Evolutionary conservation across 1,140 invertebrate genomes (phyloP), one percentile per base, ranked within the genome.

Genomic region (Xylocopa sonorina): DNA sequence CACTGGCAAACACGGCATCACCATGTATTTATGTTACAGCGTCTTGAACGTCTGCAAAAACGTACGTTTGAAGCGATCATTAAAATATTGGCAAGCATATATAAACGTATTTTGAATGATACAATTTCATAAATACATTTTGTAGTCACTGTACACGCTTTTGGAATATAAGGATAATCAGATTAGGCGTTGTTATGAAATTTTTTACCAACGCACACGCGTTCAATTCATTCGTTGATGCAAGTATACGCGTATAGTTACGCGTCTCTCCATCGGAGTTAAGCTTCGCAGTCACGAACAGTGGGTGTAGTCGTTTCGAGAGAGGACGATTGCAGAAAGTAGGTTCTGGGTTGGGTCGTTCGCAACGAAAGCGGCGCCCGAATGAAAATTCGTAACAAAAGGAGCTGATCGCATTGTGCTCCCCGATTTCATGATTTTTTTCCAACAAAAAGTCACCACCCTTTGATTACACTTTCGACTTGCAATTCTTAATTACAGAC

Each of bases 81-180:
- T n/a, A n/a, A n/a, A n/a, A n/a, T n/a, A n/a, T n/a, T n/a, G n/a
- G n/a, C n/a, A n/a, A n/a, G n/a, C n/a, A n/a, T n/a, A n/a, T n/a
- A n/a, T n/a, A n/a, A n/a, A n/a, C n/a, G n/a, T n/a, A n/a, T n/a
- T n/a, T n/a, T n/a, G n/a, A n/a, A n/a, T n/a, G n/a, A n/a, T n/a
- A n/a, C n/a, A n/a, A n/a, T n/a, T n/a, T n/a, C n/a, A n/a, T n/a
- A n/a, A n/a, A n/a, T n/a, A n/a, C n/a, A n/a, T n/a, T n/a, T n/a
- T n/a, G n/a, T n/a, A n/a, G n/a, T n/a, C n/a, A n/a, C n/a, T n/a
- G n/a, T n/a, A n/a, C n/a, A n/a, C n/a, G n/a, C n/a, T n/a, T n/a
- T n/a, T n/a, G n/a, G n/a, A n/a, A n/a, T 68, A 76, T 48, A 67
- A 67, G 29, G 51, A 58, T 55, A 76, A 57, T 41, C 51, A 58